Evolutionary conservation across 1,140 invertebrate genomes (phyloP).

Genomic region (Notospermus geniculatus): DNA sequence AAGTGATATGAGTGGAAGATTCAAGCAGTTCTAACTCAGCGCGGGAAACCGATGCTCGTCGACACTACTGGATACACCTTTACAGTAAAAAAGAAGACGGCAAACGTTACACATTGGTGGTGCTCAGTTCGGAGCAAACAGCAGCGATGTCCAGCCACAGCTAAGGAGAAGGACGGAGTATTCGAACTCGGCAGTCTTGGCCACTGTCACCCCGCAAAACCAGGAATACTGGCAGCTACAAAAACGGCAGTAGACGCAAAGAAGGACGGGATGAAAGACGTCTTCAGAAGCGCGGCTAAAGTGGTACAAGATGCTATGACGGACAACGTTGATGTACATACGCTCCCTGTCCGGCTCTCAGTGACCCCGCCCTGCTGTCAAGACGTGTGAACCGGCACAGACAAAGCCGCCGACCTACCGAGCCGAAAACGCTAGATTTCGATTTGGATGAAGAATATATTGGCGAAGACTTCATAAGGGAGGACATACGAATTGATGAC

Average conservation of each 20-base stretch:
- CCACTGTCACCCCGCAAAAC: background rate
- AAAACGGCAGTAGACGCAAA: background rate
- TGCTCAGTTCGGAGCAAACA: background rate
- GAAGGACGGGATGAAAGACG: background rate
- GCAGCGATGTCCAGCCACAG: conserved; percentile 1
- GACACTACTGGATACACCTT: background rate
- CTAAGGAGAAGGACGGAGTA: background rate
- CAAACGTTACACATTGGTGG: background rate
- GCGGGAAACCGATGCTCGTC: background rate
- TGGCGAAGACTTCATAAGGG: background rate
- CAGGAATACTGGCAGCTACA: background rate
- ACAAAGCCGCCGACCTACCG: background rate
- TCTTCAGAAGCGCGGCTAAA: background rate
- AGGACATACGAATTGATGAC: background rate
- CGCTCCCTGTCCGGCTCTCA: background rate
- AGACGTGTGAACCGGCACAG: background rate
- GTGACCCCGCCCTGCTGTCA: background rate
- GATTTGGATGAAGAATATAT: background rate
- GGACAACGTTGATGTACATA: background rate
- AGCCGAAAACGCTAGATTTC: background rate
- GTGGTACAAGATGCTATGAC: background rate
- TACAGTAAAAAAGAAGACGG: background rate
- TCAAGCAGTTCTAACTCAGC: too few species aligned
- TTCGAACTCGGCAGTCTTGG: background rate
- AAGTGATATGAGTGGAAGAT: too few species aligned